Conservation (phyloP, 2,888 invertebrate species). For the Trissolcus brochymenae region DNA sequence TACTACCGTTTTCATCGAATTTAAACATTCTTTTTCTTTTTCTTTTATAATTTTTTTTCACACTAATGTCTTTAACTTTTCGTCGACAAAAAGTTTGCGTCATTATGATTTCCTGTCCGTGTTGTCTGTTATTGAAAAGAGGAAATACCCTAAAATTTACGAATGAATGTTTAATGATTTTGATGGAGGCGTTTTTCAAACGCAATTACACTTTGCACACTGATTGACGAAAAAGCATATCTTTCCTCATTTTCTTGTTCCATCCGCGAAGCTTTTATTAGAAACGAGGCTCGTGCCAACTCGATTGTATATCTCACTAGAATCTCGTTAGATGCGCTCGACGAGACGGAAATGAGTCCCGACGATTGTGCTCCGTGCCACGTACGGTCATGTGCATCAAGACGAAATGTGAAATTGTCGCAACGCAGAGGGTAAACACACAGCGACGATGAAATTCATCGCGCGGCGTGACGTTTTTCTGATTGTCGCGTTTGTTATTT, state of each 20-base stretch:
- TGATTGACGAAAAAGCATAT: conserved; percentile 50
- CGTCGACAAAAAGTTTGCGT: too few species aligned
- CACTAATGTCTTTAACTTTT: too few species aligned
- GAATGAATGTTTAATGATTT: conserved; percentile 7
- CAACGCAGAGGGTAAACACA: conserved; percentile 29
- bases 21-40: too few species aligned
- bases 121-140: too few species aligned
- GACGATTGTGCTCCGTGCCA: conserved; percentile 56
- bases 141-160: too few species aligned
- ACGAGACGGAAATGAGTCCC: conserved; percentile 62
- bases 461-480: conserved; percentile 25
- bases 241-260: conserved; percentile 50
- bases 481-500: conserved; percentile 33
- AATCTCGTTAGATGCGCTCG: conserved; percentile 61
- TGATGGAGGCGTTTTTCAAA: conserved; percentile 31
- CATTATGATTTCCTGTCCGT: too few species aligned
- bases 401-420: conserved; percentile 48
- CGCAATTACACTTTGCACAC: conserved; percentile 27
- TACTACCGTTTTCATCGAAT: too few species aligned
- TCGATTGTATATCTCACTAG: conserved; percentile 61
- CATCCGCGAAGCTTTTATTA: conserved; percentile 57
- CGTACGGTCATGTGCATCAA: conserved; percentile 47
- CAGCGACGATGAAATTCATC: conserved; percentile 41
- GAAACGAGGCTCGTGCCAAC: conserved; percentile 58
- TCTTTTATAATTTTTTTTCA: too few species aligned